Base-by-base conservation (phyloP, 2,113 vertebrate genomes). In the Heloderma charlesbogerti region DNA sequence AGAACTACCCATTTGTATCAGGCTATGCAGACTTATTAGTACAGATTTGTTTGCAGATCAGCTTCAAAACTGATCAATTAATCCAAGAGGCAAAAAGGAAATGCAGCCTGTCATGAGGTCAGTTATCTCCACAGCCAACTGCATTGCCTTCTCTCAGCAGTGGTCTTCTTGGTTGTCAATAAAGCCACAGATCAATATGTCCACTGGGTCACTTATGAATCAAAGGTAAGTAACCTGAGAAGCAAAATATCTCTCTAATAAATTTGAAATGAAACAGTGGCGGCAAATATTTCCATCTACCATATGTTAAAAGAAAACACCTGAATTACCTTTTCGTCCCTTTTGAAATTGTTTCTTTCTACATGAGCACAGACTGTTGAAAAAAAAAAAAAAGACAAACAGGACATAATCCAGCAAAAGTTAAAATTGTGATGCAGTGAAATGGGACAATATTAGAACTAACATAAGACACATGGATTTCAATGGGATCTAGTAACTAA, bases 211-310 rank as follows among this genome's bases (percentile, higher is more conserved):
- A 51, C 43, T 45, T 29, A 78, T 79, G 43, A 29, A 88, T 48
- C 60, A 88, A 22, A n/a, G 43, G 54, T 45, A 72, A n/a, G 89
- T 93, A 40, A 94, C 45, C 71, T 75, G 54, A 88, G 77, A 57
- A 93, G 34, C 86, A 71, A 90, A 81, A 93, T 54, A 3, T 63
- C 15, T 60, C 57, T 90, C 91, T n/a, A 96, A 81, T 94, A 79
- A 86, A 25, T 45, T 84, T 0, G 6, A 15, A 82, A 75, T 85
- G 87, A 92, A 40, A 89, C 88, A 92, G 85, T 92, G 91, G 40
- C 12, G 92, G 51, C 90, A 86, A 54, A n/a, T 31, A 18, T 87
- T 77, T 13, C 27, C 25, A 31, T 20, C n/a, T 51, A n/a, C 3
- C 12, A 27, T 45, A 54, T 54, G 48, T 74, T 51, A 16, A 40